phyloP scores from a whole-genome alignment of 2,888 invertebrate species.

The Diarsia brunnea region DNA sequence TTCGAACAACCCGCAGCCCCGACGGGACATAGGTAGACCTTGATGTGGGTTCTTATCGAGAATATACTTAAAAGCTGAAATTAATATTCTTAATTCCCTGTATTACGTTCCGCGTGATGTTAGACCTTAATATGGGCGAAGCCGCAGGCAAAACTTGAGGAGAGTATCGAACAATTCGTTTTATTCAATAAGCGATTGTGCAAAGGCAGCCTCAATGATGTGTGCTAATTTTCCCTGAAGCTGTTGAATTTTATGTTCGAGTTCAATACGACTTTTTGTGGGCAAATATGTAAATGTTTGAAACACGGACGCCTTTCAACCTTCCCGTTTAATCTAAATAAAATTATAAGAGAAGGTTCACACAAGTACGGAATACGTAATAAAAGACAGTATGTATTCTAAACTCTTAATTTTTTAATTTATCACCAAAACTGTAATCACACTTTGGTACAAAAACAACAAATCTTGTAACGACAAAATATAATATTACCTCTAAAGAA shows the following conservation, averaged over 20 bases:
- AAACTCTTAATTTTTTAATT: conserved; percentile 78
- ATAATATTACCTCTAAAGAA: conserved; percentile 74
- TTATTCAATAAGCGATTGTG: conserved; percentile 13
- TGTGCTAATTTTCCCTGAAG: conserved; percentile 28
- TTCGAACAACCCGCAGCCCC: too few relatives aligned
- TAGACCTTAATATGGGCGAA: neutral
- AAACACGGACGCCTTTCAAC: conserved; percentile 29
- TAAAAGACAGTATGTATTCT: conserved; percentile 64
- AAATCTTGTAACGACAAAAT: conserved; percentile 77
- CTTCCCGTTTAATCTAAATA: conserved; percentile 11
- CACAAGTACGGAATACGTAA: conserved; percentile 19
- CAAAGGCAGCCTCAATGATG: conserved; percentile 8
- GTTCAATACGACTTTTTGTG: conserved; percentile 36
- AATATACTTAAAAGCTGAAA: too few relatives aligned
- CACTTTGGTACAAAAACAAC: conserved; percentile 84
- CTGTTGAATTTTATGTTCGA: conserved; percentile 41
- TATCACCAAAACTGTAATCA: conserved; percentile 80
- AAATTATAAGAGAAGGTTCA: conserved; percentile 6
- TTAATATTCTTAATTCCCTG: neutral
- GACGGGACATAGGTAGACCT: too few relatives aligned
- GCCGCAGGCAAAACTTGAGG: neutral
- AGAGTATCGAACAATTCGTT: neutral
- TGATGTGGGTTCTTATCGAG: neutral
- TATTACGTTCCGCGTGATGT: neutral
- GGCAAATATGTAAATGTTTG: conserved; percentile 41